A percentile compares a stretch with the other conserved stretches of the same genome.
These are phyloP conservation scores for Eilema sororculum DNA, from an alignment of 2,888 invertebrate species.

Conservation along the genomic window DNA sequence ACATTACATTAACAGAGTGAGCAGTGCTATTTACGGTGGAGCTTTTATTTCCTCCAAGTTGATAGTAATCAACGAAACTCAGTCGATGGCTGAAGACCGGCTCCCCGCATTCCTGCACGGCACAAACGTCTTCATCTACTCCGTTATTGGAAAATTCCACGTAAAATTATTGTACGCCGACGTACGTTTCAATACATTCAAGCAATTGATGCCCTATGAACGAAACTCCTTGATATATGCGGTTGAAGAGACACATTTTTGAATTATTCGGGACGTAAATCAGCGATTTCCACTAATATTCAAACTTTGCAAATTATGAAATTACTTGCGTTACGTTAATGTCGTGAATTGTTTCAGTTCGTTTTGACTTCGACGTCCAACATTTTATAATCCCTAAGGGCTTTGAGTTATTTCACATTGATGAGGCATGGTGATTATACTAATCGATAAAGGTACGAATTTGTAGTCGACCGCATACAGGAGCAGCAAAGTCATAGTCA, in stretches of 20 bases:
- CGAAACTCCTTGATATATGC: conserved; percentile 5
- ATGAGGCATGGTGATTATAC: no score
- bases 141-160: conserved; percentile 71
- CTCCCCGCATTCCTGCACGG: conserved; percentile 59
- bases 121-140: conserved; percentile 56
- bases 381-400: conserved; percentile 29
- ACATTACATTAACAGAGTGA: not conserved
- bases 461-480: no score
- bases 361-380: conserved; percentile 18
- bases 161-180: conserved; percentile 55
- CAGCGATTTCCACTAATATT: conserved; percentile 13
- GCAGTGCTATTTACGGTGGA: conserved; percentile 12
- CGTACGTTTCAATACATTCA: conserved; percentile 40
- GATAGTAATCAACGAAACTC: conserved; percentile 37
- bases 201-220: conserved; percentile 26
- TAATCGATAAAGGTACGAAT: no score
- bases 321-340: conserved; percentile 14
- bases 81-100: conserved; percentile 24
- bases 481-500: no score
- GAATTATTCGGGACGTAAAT: conserved; percentile 14
- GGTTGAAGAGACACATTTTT: conserved; percentile 5
- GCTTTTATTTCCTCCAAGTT: conserved; percentile 42
- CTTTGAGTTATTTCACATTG: conserved; percentile 32
- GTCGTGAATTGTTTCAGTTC: conserved; percentile 30
- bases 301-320: conserved; percentile 15